Evolutionary conservation across 2,797 vertebrate species (phyloP).

Genomic region (Pristis pectinata): DNA sequence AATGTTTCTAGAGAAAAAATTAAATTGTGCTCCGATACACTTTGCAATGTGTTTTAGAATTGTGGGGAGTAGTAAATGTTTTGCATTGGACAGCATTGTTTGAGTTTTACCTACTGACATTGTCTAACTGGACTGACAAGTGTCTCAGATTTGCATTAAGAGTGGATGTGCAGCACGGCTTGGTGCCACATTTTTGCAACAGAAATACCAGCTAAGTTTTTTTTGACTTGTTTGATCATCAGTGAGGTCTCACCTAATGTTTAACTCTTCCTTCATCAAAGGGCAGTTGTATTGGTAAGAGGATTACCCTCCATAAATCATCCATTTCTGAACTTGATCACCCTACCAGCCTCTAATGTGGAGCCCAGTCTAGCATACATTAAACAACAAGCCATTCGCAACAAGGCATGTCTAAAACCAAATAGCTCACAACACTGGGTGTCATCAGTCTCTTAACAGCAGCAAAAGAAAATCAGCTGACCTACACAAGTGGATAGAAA

Average conservation of each 20-base stretch:
- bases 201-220: background rate
- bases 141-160: background rate
- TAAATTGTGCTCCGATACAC: background rate
- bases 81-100: background rate
- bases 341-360: background rate
- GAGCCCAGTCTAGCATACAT: background rate
- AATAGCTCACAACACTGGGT: background rate
- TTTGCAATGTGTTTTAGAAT: background rate
- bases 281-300: background rate
- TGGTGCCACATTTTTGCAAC: background rate
- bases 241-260: background rate
- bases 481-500: background rate
- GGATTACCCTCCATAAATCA: background rate
- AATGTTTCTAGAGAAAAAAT: background rate
- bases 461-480: background rate
- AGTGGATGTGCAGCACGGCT: background rate
- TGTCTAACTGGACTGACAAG: background rate
- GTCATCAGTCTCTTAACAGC: background rate
- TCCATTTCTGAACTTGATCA: background rate
- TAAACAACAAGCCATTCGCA: background rate
- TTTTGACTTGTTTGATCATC: background rate
- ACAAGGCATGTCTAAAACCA: background rate
- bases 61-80: background rate
- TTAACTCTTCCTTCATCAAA: background rate
- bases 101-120: background rate